Evolutionary conservation across 2,113 vertebrate species (phyloP), one percentile per base, ranked within the genome.

Genomic region (Sylvietta virens): DNA sequence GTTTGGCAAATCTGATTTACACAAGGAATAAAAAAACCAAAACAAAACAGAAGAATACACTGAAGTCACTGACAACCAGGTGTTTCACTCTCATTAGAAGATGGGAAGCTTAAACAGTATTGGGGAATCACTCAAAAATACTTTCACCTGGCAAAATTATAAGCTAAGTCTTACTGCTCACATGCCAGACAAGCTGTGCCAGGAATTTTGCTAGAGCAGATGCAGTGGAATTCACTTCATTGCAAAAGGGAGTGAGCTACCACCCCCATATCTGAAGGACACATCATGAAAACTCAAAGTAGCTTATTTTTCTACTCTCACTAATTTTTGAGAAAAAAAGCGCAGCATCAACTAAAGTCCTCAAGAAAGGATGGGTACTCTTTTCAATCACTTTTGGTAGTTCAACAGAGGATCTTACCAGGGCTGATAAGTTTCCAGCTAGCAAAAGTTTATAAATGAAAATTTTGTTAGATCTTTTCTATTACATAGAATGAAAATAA

Each of bases 1-100:
- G 97, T 99, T 97, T 81, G 99, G 99, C 96, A 99, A 98, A 97
- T 99, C 99, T 99, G 97, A 67, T 81, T 72, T 73, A 69, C 11
- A 28, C 13, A 70, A 91, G 51, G 60, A 94, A 92, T 73, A 60
- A 76, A 94, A 80, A 50, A 50, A 3, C 0, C 21, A 72, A 78
- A 67, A 20, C 17, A 93, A 45, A 57, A 54, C 35, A 91, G n/a
- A 88, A 73, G 31, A 78, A 51, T n/a, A 77, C 39, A 77, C 5
- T 90, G 42, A 92, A 80, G 28, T 64, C 26, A 92, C 18, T 57
- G n/a, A 62, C 22, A 90, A 53, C 3, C 24, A 78, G 10, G 18
- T 39, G 8, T 69, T 86, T 67, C n/a, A 37, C 26, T 64, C 39
- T 56, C 20, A 39, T 70, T 80, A 76, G 50, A 87, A 88, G 31